Base-by-base conservation (phyloP, 2,888 invertebrate genomes). In the Habroteleia sp. region DNA sequence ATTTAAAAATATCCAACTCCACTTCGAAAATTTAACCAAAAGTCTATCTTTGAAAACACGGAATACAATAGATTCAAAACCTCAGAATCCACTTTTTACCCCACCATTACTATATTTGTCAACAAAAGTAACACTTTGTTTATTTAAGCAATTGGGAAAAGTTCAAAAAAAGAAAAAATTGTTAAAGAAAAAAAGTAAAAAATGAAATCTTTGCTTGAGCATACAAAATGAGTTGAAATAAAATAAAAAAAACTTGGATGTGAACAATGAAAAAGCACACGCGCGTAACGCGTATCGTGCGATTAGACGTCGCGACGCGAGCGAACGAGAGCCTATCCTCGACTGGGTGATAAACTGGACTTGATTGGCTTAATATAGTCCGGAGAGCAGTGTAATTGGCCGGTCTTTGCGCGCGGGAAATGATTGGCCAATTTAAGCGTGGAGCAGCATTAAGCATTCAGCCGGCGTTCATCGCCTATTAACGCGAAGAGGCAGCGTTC, bases 321-420 rank as follows among this genome's bases (percentile, higher is more conserved):
- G 82, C 89, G 84, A 80, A 88, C 89, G 87, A 82, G 89, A 89
- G 90, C 89, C 89, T 85, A 86, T 81, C 82, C 86, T 85, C 88
- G 85, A 90, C 91, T 91, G 91, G 89, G 89, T 90, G 89, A 90
- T 90, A 91, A 91, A 91, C 90, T 87, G 90, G 89, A 88, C 90
- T 91, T 91, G 91, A 92, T 92, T 91, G 91, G 90, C 90, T 91
- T 92, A 91, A 92, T 91, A 91, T 92, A 92, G 91, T 89, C 88
- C 88, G 89, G 89, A 89, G 88, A 89, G 89, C 87, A 90, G 90
- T 90, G 91, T 90, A 90, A 88, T 89, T 91, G 90, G 90, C 90
- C 90, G 91, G 89, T 90, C 88, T 91, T 91, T 90, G 89, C 87
- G 85, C 86, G 86, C 86, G 86, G 88, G 86, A 88, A 87, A 87